Base-by-base conservation (phyloP, 2,888 invertebrate genomes). In the Leucophenga maculata region DNA sequence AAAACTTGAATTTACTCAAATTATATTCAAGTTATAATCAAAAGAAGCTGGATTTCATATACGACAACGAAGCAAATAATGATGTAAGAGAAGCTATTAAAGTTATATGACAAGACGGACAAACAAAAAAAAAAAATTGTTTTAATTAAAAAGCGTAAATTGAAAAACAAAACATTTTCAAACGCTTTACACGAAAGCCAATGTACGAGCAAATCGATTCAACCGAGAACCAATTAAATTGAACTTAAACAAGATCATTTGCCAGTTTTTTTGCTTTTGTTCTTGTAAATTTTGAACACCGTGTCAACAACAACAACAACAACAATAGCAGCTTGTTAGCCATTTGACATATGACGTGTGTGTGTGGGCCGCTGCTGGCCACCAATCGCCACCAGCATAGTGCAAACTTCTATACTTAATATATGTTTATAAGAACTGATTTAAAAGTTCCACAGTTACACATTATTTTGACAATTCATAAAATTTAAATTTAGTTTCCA, bases 271-370 rank as follows among this genome's bases (percentile, higher is more conserved):
- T 26, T 4, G 2, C 4, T 26, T 26, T 26, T 2, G 2, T 55
- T 64, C 52, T 62, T 68, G 74, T 70, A 67, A 70, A 55, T 77
- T 76, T 75, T 76, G 73, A 74, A 77, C 78, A 80, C 78, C 80
- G 82, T 81, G 80, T 81, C 80, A 82, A 83, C 80, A 83, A 83
- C 82, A 39, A 39, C 39, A 39, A 39, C 39, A 11, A 39, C 39
- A 11, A 39, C 39, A 39, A 39, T 39, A 39, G 11, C 39, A 75
- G 74, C 80, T 81, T 82, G 83, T 82, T 82, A 82, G 82, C 79
- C 70, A 73, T 72, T 77, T 74, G 78, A 70, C 74, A 70, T 72
- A 60, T 62, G 71, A 65, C 52, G 69, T 64, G 39, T 50, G 70
- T 78, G 76, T 76, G 83, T 80, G 76, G 82, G 82, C 74, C 65